Conservation (phyloP, 2,888 invertebrate species). For the Macaria liturata region DNA sequence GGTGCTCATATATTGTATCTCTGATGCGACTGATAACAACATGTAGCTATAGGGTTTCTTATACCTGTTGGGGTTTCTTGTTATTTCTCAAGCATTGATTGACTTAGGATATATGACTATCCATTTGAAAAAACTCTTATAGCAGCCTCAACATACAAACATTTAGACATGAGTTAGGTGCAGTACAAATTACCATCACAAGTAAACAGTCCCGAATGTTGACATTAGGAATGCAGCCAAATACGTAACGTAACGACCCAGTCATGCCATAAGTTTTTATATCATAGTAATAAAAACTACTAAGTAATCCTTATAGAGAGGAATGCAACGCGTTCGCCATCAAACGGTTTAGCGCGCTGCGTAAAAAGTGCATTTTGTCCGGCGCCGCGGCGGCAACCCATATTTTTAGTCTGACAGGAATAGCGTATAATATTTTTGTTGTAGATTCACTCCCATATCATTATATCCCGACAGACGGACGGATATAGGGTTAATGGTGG, state of each 20-base stretch:
- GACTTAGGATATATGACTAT: too few relatives aligned
- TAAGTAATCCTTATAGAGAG: slow-evolving; percentile 19
- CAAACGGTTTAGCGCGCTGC: slow-evolving; percentile 60
- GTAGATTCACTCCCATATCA: slow-evolving; percentile 54
- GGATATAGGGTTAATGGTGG: slow-evolving; percentile 3
- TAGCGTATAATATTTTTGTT: slow-evolving; percentile 58
- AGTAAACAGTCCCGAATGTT: too few relatives aligned
- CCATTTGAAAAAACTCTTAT: too few relatives aligned
- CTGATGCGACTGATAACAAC: not conserved
- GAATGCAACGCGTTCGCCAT: slow-evolving; percentile 26
- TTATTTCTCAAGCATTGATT: too few relatives aligned
- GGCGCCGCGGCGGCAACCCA: slow-evolving; percentile 50
- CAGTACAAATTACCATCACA: too few relatives aligned
- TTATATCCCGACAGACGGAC: slow-evolving; percentile 44
- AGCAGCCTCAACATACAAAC: too few relatives aligned
- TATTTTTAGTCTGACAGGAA: slow-evolving; percentile 71
- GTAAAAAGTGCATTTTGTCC: slow-evolving; percentile 69
- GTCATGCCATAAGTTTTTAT: slow-evolving; percentile 11
- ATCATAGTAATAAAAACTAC: slow-evolving; percentile 12
- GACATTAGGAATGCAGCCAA: slow-evolving; percentile 4
- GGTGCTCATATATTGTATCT: not conserved
- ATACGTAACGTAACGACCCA: slow-evolving; percentile 9
- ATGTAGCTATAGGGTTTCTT: too few relatives aligned
- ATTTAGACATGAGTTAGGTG: too few relatives aligned
- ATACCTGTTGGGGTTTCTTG: too few relatives aligned